Conservation (phyloP, 2,797 vertebrate genomes). For the Sebastes minor region DNA sequence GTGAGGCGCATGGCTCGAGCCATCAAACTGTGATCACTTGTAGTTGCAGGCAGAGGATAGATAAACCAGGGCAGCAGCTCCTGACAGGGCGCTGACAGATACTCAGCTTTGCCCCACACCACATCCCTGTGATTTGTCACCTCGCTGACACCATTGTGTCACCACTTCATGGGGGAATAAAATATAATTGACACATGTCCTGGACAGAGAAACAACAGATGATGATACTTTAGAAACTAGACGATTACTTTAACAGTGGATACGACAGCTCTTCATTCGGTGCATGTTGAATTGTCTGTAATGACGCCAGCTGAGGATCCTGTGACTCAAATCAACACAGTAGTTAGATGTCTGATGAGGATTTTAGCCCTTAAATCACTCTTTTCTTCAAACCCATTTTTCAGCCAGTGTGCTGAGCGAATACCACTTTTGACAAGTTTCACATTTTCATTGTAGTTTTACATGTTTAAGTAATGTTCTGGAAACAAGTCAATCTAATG, state of each 20-base stretch:
- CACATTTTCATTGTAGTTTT: background rate
- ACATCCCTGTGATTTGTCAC: slow-evolving; percentile 69
- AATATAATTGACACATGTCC: slow-evolving; percentile 51
- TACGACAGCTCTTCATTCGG: background rate
- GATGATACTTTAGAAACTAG: slow-evolving; percentile 7
- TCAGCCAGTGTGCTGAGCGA: background rate
- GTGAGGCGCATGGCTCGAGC: slow-evolving; percentile 56
- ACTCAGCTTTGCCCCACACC: slow-evolving; percentile 42
- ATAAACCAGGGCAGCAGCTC: slow-evolving; percentile 58
- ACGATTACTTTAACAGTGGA: background rate
- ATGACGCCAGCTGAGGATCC: background rate
- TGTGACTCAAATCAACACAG: background rate
- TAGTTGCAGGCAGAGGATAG: slow-evolving; percentile 63
- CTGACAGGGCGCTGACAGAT: slow-evolving; percentile 73
- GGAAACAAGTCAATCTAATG: background rate
- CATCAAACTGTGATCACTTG: slow-evolving; percentile 82
- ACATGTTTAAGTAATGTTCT: background rate
- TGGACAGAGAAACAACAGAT: slow-evolving; percentile 27
- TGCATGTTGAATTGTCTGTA: background rate
- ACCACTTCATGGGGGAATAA: slow-evolving; percentile 63
- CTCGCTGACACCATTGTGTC: slow-evolving; percentile 51
- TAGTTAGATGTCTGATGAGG: background rate
- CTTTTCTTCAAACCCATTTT: background rate
- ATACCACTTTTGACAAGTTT: background rate
- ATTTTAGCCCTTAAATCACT: background rate